Percentiles rank a stretch among this genome's conserved stretches.
These are phyloP conservation scores for Orchesella flavescens DNA, from an alignment of 2,888 invertebrate species.

Conservation along the genomic window DNA sequence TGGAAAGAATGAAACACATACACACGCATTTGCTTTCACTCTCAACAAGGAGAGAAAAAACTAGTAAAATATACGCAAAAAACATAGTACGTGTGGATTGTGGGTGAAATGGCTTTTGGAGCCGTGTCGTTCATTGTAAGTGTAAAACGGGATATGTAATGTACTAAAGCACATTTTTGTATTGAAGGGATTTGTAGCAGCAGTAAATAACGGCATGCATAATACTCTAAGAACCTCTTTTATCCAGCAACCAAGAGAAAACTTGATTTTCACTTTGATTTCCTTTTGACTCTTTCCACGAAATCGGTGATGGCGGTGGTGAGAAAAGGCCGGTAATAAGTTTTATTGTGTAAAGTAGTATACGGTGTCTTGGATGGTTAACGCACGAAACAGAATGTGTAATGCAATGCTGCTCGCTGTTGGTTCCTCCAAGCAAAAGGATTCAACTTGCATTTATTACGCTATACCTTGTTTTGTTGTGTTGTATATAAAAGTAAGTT, in stretches of 20 bases:
- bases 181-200: not conserved
- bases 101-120: too few relatives aligned
- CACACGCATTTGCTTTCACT: slow-evolving; percentile 17
- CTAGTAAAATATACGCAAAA: slow-evolving; percentile 7
- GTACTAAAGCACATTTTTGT: too few relatives aligned
- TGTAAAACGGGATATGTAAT: too few relatives aligned
- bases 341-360: not conserved
- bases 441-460: too few relatives aligned
- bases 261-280: slow-evolving; percentile 27
- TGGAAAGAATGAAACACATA: not conserved
- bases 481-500: not conserved
- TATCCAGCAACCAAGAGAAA: not conserved
- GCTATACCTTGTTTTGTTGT: not conserved
- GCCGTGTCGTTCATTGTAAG: too few relatives aligned
- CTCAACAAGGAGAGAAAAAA: not conserved
- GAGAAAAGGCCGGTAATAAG: not conserved
- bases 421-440: too few relatives aligned
- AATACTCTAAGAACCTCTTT: slow-evolving; percentile 1
- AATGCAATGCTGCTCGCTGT: too few relatives aligned
- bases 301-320: not conserved
- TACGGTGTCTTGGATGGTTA: not conserved
- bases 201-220: slow-evolving; percentile 9
- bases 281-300: not conserved
- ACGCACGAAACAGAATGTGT: not conserved
- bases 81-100: not conserved